Conservation (phyloP, 30 jellyfish, hydroid and myxozoan genomes). For the Aurelia sp. region DNA sequence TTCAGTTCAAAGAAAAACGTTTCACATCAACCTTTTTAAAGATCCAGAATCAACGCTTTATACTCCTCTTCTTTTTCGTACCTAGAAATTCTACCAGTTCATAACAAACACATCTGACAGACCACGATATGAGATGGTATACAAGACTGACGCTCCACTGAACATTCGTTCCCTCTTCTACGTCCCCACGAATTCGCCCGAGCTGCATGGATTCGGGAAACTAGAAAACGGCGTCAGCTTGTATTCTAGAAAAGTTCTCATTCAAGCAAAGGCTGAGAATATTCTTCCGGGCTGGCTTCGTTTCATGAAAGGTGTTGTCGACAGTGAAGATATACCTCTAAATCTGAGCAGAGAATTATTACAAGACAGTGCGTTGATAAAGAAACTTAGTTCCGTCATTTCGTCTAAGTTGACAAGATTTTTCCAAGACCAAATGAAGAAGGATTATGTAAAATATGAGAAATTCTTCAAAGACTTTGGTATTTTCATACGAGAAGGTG, state of each 20-base stretch:
- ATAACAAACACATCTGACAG: conserved; percentile 95
- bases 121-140: conserved; percentile 91
- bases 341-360: conserved; percentile 95
- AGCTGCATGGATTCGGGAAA: conserved; percentile 92
- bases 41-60: too few relatives aligned
- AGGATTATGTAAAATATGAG: conserved; percentile 88
- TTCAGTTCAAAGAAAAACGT: too few relatives aligned
- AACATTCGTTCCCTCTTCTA: conserved; percentile 92
- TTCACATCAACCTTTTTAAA: too few relatives aligned
- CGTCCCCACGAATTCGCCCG: conserved; percentile 89
- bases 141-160: conserved; percentile 97
- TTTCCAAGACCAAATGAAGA: conserved; percentile 87
- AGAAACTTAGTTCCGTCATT: conserved; percentile 77
- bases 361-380: conserved; percentile 93
- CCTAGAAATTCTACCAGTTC: conserved; percentile 90
- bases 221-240: conserved; percentile 92
- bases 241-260: conserved; percentile 88
- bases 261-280: conserved; percentile 93
- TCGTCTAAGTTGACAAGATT: conserved; percentile 67
- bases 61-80: too few relatives aligned
- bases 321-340: conserved; percentile 97
- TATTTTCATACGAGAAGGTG: conserved; percentile 92
- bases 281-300: conserved; percentile 96
- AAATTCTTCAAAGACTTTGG: conserved; percentile 94
- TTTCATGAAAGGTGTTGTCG: conserved; percentile 95